phyloP scores from a whole-genome alignment of 1,140 invertebrate species.

The Drosophila arawakana region DNA sequence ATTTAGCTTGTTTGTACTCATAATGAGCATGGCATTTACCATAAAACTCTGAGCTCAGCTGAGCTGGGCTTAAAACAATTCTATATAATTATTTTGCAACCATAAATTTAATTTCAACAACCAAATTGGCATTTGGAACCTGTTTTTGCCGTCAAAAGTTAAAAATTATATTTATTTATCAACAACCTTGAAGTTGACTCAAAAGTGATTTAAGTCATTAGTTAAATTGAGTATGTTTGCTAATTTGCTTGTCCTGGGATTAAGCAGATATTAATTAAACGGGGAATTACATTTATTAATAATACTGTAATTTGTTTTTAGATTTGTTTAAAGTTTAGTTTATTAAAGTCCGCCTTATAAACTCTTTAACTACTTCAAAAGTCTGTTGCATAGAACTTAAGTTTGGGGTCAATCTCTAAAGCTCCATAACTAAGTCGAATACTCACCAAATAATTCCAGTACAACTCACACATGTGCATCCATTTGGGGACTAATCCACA shows the following conservation, averaged over 20 bases:
- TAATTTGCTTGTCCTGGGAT: neutral
- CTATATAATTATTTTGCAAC: slow-evolving; percentile 7
- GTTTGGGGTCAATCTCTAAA: slow-evolving; percentile 19
- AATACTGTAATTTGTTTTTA: neutral
- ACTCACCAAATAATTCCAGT: slow-evolving; percentile 54
- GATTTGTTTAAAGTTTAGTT: too few species aligned
- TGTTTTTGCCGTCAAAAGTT: slow-evolving; percentile 22
- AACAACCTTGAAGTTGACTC: slow-evolving; percentile 22
- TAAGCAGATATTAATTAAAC: neutral
- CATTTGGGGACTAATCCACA: slow-evolving; percentile 56
- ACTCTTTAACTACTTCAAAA: too few species aligned
- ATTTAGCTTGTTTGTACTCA: neutral
- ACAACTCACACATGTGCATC: slow-evolving; percentile 57
- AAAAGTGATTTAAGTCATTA: slow-evolving; percentile 23
- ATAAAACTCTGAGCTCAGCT: slow-evolving; percentile 30
- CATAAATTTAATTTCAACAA: slow-evolving; percentile 16
- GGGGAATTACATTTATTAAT: neutral
- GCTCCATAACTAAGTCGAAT: slow-evolving; percentile 3
- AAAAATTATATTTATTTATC: neutral
- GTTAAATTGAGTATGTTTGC: neutral
- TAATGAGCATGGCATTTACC: slow-evolving; percentile 16
- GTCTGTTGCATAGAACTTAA: neutral
- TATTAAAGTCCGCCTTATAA: neutral
- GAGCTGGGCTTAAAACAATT: slow-evolving; percentile 32
- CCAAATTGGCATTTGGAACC: slow-evolving; percentile 26